Base-by-base conservation (phyloP, 2,113 vertebrate species). In the Oceanites oceanicus region DNA sequence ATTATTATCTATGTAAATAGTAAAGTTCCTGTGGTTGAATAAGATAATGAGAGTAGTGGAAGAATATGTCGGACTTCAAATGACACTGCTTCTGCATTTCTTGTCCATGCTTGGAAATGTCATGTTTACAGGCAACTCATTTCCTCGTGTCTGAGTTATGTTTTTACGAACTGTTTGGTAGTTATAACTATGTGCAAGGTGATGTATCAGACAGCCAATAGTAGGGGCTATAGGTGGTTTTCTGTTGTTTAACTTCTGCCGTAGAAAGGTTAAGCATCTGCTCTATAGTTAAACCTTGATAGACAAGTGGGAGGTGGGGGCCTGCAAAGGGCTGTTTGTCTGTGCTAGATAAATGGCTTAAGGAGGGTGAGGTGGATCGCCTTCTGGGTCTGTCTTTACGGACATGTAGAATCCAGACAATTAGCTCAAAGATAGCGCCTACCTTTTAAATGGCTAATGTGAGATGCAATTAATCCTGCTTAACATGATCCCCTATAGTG, bases 121-220 rank as follows among this genome's bases (percentile, higher is more conserved):
- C 55, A 53, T 0, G 0, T 50, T 55, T 67, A 68, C 9, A 44
- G 44, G 36, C 49, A 73, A 7, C 26, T 76, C 1, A 9, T 92
- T 90, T 74, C 30, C 38, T 67, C 4, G 0, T 15, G 5, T 58
- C 56, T 62, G 1, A 34, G 26, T 17, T 40, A 47, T 0, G 4
- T 20, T 89, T 91, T 59, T 73, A 10, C 3, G 0, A 70, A 26
- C 19, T 1, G 3, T 59, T 76, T 80, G 44, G 40, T 77, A 55
- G 29, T 58, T 75, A 12, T 62, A 67, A 22, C 10, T 11, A 59
- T 7, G 29, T 58, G 82, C 53, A 42, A 71, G 61, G 25, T 49
- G n/a, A 8, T 50, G 2, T 40, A 21, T 50, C 74, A 71, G 53
- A 45, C 56, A 92, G 26, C 9, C 5, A 5, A 1, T 11, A 47